Base-by-base conservation (phyloP, 2,888 invertebrate species). In the Pristionchus japonicus region DNA sequence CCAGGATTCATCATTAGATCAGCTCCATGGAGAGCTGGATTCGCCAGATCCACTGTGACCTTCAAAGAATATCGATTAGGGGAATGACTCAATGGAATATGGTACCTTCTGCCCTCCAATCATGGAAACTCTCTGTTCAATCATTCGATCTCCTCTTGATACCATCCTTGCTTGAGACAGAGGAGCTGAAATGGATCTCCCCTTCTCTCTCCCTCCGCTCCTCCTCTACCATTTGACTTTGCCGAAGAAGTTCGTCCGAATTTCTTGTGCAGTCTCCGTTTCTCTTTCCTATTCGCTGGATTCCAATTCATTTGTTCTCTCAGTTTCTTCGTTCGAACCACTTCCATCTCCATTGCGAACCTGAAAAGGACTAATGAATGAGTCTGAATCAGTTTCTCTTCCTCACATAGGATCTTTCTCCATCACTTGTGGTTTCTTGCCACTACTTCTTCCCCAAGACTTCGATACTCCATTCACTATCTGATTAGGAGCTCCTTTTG, bases 1-100 rank as follows among this genome's bases (percentile, higher is more conserved):
- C 87, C 87, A 15, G 87, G 87, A 74, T 87, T 77, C 52, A 77
- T 74, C 37, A 87, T 87, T 4, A 87, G 77, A 87, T 87, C 77
- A 20, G 43, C 87, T 31, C 87, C 87, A 23, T 87, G 77, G 9
- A 87, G 87, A 9, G 23, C 23, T 17, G 87, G 87, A 57, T 87
- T 77, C 20, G 77, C 23, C 1, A 87, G 37, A 52, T 87, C 77
- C 20, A 87, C 87, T 11, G 87, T 87, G 34, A 87, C 43, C 86
- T 86, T 31, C 20, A 20, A 52, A 31, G 7, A 40, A 47, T 52
- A 52, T 82, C 27, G 49, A 82, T 27, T 49, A 34, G 31, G 17
- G 74, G 74, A 74, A 37, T 74, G 74, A 74, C 9, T 74, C 49
- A 31, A 27, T 34, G n/a, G n/a, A n/a, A n/a, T n/a, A n/a, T n/a